Conservation (phyloP, 2,888 invertebrate species). For the Hololepta plana region DNA sequence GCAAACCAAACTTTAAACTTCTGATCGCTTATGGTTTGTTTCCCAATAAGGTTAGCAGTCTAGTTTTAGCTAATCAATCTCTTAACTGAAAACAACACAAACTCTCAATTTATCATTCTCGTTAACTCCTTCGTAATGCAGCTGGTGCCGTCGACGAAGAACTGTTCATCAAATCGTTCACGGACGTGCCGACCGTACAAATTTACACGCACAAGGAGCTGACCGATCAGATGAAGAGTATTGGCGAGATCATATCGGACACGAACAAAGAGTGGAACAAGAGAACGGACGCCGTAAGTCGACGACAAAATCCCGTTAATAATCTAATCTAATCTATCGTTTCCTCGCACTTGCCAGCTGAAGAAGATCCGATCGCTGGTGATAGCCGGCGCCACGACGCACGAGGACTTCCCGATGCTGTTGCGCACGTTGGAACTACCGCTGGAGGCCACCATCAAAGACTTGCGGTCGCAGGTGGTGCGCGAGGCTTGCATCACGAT, state of each 20-base stretch:
- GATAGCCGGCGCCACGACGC: constrained; percentile 54
- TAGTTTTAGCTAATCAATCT: too few relatives aligned
- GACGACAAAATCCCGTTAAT: constrained; percentile 6
- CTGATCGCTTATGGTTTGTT: too few relatives aligned
- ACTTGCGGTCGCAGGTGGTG: constrained; percentile 80
- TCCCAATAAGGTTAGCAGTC: too few relatives aligned
- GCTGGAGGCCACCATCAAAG: constrained; percentile 67
- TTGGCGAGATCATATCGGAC: constrained; percentile 61
- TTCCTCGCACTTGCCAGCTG: constrained; percentile 46
- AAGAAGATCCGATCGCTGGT: constrained; percentile 73
- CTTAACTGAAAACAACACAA: too few relatives aligned
- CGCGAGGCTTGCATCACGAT: constrained; percentile 92
- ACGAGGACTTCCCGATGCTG: constrained; percentile 54
- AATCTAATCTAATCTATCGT: constrained; percentile 7
- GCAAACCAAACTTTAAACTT: background rate
- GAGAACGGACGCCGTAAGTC: constrained; percentile 69
- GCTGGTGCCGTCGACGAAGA: constrained; percentile 86
- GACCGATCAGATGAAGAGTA: constrained; percentile 58
- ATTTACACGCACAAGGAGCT: constrained; percentile 72
- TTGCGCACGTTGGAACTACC: constrained; percentile 66
- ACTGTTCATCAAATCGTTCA: constrained; percentile 71
- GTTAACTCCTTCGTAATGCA: too few relatives aligned
- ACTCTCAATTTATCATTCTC: constrained; percentile 5
- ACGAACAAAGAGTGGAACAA: constrained; percentile 85
- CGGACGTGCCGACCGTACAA: constrained; percentile 62